Evolutionary conservation across 2,888 invertebrate species (phyloP), one percentile per base, ranked within the genome.

Genomic region (Noctua janthe): DNA sequence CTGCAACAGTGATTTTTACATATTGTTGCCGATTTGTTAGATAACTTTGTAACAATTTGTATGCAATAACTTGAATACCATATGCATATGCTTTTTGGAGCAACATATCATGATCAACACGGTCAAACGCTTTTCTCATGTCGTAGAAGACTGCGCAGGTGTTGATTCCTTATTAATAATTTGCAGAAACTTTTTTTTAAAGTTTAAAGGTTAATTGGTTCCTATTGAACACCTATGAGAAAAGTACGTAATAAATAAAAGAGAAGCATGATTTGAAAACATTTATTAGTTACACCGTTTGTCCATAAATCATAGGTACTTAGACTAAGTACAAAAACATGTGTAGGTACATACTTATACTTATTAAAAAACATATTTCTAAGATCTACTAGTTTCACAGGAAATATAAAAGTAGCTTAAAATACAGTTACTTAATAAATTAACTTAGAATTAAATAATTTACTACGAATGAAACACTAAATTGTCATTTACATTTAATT

Each of bases 231-330:
- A 47, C 17, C 4, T 59, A 0, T 11, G 29, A 29, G 35, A n/a
- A 78, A 56, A 62, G 17, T 51, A 15, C 1, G 2, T 47, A n/a
- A 7, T 39, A 75, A 81, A 76, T 70, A 13, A 81, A 69, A 70
- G 64, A 39, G 0, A 29, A 13, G 17, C 0, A 47, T 62, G 13
- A 71, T 80, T 80, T 71, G 2, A 54, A 83, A 87, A 72, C 29
- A 56, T 80, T 78, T 76, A 85, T 78, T 87, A 54, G 76, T 77
- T 79, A 80, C 76, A 82, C 87, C 85, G 17, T 80, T 72, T 74
- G 43, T 76, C 56, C 64, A 66, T 75, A 29, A 70, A 70, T 78
- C 29, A 80, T 59, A 71, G 62, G 15, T 67, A 70, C 71, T 56
- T 69, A 81, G 5, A 83, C 49, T 83, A 77, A 83, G 62, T 77